Percentiles rank a stretch among this genome's conserved stretches.
Conservation (phyloP, 2,888 invertebrate genomes). For the Eupithecia exiguata region DNA sequence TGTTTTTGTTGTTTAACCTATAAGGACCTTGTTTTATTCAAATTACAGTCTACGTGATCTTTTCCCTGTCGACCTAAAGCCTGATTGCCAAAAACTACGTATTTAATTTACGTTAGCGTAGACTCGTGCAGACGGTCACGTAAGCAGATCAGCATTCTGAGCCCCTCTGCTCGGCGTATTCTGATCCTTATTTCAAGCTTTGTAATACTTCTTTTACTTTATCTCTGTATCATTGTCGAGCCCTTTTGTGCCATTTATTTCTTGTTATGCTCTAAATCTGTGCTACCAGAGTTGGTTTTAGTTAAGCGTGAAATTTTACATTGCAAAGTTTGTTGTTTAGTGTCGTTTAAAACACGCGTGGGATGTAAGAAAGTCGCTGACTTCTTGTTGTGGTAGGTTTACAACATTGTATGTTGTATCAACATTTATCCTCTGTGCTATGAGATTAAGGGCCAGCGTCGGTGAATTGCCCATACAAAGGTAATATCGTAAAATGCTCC, state of each 20-base stretch:
- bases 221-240: conserved; percentile 6
- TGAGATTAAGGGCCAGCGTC: too few relatives aligned
- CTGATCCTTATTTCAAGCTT: conserved; percentile 18
- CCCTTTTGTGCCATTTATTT: conserved; percentile 24
- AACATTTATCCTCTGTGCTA: too few relatives aligned
- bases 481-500: too few relatives aligned
- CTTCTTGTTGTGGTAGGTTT: conserved; percentile 11
- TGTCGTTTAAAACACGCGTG: conserved; percentile 17
- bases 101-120: conserved; percentile 34
- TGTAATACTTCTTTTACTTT: conserved; percentile 27
- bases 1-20: background rate
- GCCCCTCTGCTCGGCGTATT: conserved; percentile 23
- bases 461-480: too few relatives aligned
- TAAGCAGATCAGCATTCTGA: conserved; percentile 35
- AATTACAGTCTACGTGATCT: conserved; percentile 21
- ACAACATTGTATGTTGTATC: background rate
- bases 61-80: conserved; percentile 3
- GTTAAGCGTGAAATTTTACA: conserved; percentile 7
- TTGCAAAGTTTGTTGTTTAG: conserved; percentile 18
- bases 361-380: conserved; percentile 27
- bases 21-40: background rate
- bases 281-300: conserved; percentile 12
- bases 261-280: conserved; percentile 12
- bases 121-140: conserved; percentile 43
- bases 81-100: conserved; percentile 35